Evolutionary conservation across 2,888 invertebrate species (phyloP).

Genomic region (Salpingus planirostris): DNA sequence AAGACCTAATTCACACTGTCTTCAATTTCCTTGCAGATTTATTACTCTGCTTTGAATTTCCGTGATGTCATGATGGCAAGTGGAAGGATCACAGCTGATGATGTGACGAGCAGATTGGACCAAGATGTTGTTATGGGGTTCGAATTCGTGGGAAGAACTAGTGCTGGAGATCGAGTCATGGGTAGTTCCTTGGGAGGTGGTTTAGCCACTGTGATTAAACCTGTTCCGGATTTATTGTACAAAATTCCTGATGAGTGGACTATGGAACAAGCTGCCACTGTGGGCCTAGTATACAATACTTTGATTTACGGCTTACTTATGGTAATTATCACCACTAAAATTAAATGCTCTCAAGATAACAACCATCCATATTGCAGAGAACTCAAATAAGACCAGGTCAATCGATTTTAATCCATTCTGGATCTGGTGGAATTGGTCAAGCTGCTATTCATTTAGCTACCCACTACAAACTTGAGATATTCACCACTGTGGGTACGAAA

Average conservation of each 20-base stretch:
- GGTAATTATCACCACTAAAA: constrained; percentile 14
- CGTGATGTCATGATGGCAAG: constrained; percentile 75
- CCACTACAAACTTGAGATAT: constrained; percentile 52
- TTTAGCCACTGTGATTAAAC: constrained; percentile 52
- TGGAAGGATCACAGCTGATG: background rate
- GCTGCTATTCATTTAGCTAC: constrained; percentile 63
- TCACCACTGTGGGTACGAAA: constrained; percentile 59
- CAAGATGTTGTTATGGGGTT: background rate
- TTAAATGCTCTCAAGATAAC: background rate
- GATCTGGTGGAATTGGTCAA: constrained; percentile 64
- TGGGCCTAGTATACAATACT: constrained; percentile 63
- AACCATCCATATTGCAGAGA: background rate
- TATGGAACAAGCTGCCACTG: constrained; percentile 64
- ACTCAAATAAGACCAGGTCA: constrained; percentile 11
- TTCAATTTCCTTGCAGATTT: no score
- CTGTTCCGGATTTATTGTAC: constrained; percentile 50
- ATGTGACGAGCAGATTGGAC: background rate
- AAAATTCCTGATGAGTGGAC: constrained; percentile 63
- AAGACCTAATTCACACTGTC: no score
- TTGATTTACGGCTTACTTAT: constrained; percentile 45
- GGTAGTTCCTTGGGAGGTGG: constrained; percentile 51
- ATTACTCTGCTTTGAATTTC: no score
- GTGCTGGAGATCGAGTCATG: constrained; percentile 53
- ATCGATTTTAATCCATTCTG: constrained; percentile 47
- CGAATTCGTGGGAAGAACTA: background rate